Percentiles rank a stretch among this genome's conserved stretches.
These are phyloP conservation scores for Etia nguti DNA, from an alignment of 2,113 vertebrate genomes.

Conservation along the genomic window DNA sequence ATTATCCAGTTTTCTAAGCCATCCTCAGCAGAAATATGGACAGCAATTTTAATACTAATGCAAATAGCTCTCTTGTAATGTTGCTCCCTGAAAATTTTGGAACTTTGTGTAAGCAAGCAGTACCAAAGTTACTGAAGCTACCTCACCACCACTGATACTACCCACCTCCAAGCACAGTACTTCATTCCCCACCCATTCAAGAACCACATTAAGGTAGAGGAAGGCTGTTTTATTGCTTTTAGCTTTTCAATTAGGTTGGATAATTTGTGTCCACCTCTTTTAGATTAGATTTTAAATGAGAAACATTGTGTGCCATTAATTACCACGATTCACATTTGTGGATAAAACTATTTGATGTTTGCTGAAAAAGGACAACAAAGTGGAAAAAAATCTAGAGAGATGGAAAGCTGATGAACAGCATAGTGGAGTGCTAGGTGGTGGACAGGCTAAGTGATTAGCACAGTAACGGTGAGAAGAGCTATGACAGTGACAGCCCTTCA, in stretches of 20 bases:
- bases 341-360: constrained; percentile 38
- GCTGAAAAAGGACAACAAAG: not conserved
- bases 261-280: constrained; percentile 69
- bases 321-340: constrained; percentile 59
- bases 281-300: constrained; percentile 74
- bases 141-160: constrained; percentile 11
- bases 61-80: not conserved
- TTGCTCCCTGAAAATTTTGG: not conserved
- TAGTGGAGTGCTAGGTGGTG: not conserved
- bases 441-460: constrained; percentile 33
- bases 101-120: not conserved
- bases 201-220: constrained; percentile 48
- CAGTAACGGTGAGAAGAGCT: not conserved
- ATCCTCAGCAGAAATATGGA: not conserved
- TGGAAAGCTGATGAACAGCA: not conserved
- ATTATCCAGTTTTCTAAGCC: not conserved
- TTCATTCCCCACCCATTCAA: constrained; percentile 44
- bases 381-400: not conserved
- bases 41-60: not conserved
- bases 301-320: constrained; percentile 72
- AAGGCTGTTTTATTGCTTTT: constrained; percentile 57
- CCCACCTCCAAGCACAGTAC: constrained; percentile 1
- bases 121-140: constrained; percentile 16
- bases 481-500: constrained; percentile 10
- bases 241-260: constrained; percentile 69